These are phyloP conservation scores for Troides oblongomaculatus DNA, from an alignment of 2,888 invertebrate species.

Conservation along the genomic window DNA sequence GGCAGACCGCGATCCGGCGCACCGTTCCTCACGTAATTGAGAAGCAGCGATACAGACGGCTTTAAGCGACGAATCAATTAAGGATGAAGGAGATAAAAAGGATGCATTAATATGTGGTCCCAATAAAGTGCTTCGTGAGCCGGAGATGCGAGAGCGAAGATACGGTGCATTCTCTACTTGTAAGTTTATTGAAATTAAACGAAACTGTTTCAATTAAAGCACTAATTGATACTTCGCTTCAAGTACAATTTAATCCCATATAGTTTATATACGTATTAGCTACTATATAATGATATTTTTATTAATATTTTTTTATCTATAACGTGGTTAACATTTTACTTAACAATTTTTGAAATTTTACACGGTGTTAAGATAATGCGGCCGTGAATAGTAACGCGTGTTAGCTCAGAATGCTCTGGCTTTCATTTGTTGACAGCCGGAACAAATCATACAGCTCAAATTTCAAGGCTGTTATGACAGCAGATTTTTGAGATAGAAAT, in stretches of 20 bases:
- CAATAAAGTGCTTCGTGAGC: constrained; percentile 51
- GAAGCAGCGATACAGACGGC: constrained; percentile 65
- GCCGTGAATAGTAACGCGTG: no score
- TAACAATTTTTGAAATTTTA: no score
- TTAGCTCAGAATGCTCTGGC: no score
- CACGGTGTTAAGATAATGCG: no score
- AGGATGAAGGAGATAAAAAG: constrained; percentile 66
- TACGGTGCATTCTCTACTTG: constrained; percentile 11
- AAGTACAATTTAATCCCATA: neutral
- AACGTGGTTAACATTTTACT: no score
- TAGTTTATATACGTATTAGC: no score
- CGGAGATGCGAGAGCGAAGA: constrained; percentile 18
- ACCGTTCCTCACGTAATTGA: constrained; percentile 66
- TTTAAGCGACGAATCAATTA: constrained; percentile 76
- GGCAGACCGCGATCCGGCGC: constrained; percentile 65
- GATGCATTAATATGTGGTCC: constrained; percentile 62
- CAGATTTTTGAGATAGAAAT: no score
- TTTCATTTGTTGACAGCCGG: no score
- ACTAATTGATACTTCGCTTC: neutral
- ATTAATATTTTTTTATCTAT: no score
- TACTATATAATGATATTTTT: no score
- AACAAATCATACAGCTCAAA: no score
- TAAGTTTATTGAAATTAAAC: constrained; percentile 3
- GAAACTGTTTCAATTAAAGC: neutral
- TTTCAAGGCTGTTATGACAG: no score